Base-by-base conservation (phyloP, 2,888 invertebrate species). In the Chouioia cunea region DNA sequence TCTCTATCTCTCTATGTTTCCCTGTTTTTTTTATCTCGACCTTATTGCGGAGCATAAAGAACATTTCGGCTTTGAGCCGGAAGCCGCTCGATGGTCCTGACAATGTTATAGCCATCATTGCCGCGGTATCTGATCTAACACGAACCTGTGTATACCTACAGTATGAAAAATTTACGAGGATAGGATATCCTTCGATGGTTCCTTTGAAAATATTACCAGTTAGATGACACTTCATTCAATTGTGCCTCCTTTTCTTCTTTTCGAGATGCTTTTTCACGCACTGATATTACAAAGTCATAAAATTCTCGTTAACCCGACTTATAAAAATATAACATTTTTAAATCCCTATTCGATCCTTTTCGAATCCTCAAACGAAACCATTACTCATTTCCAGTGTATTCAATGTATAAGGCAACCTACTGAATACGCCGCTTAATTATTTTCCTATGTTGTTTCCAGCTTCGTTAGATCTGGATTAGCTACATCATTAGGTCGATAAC, bases 141-240 rank as follows among this genome's bases (percentile, higher is more conserved):
- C 23, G 16, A 15, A 22, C 20, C 16, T 52, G 8, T 18, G 20
- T 14, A 43, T 36, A 16, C 20, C 1, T 2, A 14, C 27, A 3
- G 20, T 23, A 14, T 12, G 16, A 57, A 44, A 36, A 57, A 57
- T 44, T 57, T 57, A 57, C 44, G 57, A 44, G 57, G 57, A 44
- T 43, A 20, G 53, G 22, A 52, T 52, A 52, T 22, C 52, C 52
- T 16, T 52, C 52, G 18, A 20, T 22, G 20, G 22, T 52, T 22
- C 14, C 52, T 52, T 18, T 16, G 4, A 4, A 18, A 15, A 22
- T 22, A 16, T 50, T 16, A 12, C 8, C n/a, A n/a, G n/a, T n/a
- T n/a, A n/a, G n/a, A 20, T 3, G 16, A 18, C 18, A 18, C 50
- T 2, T 50, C 20, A 50, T 50, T 18, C 50, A 16, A 50, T 50